phyloP scores from a whole-genome alignment of 2,113 vertebrate species.

The Lucifuga dentata region DNA sequence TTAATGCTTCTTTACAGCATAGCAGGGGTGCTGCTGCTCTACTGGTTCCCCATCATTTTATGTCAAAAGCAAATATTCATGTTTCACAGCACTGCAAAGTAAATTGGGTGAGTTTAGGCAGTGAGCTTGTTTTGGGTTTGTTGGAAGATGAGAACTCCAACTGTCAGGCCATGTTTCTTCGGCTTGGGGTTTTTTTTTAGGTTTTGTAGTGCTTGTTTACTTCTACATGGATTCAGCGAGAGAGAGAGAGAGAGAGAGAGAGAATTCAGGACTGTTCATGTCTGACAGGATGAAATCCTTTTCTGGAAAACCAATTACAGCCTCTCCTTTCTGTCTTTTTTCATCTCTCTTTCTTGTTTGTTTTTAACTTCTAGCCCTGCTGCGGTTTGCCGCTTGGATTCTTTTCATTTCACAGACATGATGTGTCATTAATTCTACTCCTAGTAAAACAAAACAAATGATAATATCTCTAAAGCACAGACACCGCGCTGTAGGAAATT shows the following conservation, averaged over 20 bases:
- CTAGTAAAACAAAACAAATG: constrained; percentile 30
- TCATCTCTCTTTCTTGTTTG: constrained; percentile 11
- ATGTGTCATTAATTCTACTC: constrained; percentile 9
- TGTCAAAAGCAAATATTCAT: background rate
- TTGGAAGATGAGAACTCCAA: constrained; percentile 51
- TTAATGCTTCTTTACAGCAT: constrained; percentile 11
- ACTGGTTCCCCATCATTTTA: constrained; percentile 2
- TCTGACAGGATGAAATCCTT: constrained; percentile 30
- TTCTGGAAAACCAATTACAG: constrained; percentile 19
- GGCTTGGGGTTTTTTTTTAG: constrained; percentile 45
- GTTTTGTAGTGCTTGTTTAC: constrained; percentile 55
- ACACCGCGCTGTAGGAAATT: constrained; percentile 29
- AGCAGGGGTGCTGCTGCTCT: background rate
- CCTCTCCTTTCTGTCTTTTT: constrained; percentile 16
- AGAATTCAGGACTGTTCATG: background rate
- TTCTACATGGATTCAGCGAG: constrained; percentile 23
- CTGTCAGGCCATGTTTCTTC: constrained; percentile 62
- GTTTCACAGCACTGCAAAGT: constrained; percentile 22
- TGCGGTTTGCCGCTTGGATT: constrained; percentile 19
- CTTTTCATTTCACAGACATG: constrained; percentile 17
- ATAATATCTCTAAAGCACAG: constrained; percentile 31
- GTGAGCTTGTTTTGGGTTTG: constrained; percentile 41
- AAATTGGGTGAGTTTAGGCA: constrained; percentile 33
- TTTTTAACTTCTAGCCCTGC: background rate
- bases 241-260: constrained; percentile 5